These are phyloP conservation scores for Taenioides sp. DNA, from an alignment of 2,797 vertebrate genomes.

Conservation along the genomic window DNA sequence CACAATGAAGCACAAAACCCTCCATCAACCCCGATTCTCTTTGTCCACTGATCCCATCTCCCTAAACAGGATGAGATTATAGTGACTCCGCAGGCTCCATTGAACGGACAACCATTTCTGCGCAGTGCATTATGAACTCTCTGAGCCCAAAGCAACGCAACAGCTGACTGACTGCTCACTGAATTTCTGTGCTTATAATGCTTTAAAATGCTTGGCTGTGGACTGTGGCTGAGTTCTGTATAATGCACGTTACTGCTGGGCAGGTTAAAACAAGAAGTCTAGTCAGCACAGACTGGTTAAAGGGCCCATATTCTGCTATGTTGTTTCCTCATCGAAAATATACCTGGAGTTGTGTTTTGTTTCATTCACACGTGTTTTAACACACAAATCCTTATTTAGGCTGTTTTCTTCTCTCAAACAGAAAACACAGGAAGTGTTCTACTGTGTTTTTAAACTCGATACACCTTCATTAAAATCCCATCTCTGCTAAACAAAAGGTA, in stretches of 20 bases:
- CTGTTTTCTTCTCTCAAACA: too few species aligned
- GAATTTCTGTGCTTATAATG: conserved; percentile 20
- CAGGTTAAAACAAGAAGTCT: background rate
- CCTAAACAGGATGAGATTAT: conserved; percentile 42
- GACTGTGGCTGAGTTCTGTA: conserved; percentile 4
- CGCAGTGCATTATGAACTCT: conserved; percentile 14
- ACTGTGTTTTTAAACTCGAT: too few species aligned
- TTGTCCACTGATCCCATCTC: conserved; percentile 36
- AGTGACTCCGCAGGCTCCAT: conserved; percentile 16
- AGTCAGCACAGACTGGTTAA: background rate
- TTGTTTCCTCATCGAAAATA: too few species aligned
- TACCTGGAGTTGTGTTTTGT: too few species aligned
- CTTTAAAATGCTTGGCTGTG: conserved; percentile 23
- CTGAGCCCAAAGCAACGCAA: conserved; percentile 17
- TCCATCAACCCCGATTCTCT: conserved; percentile 25
- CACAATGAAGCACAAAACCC: conserved; percentile 26
- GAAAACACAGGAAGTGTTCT: too few species aligned
- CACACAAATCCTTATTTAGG: too few species aligned
- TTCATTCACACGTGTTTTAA: too few species aligned
- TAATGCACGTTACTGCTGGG: background rate
- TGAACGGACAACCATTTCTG: conserved; percentile 31
- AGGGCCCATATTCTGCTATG: too few species aligned
- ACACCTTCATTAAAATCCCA: too few species aligned
- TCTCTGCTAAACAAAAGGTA: too few species aligned
- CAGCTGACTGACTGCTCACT: conserved; percentile 3